phyloP scores from a whole-genome alignment of 2,797 vertebrate genomes.

The Gallinago stenura region DNA sequence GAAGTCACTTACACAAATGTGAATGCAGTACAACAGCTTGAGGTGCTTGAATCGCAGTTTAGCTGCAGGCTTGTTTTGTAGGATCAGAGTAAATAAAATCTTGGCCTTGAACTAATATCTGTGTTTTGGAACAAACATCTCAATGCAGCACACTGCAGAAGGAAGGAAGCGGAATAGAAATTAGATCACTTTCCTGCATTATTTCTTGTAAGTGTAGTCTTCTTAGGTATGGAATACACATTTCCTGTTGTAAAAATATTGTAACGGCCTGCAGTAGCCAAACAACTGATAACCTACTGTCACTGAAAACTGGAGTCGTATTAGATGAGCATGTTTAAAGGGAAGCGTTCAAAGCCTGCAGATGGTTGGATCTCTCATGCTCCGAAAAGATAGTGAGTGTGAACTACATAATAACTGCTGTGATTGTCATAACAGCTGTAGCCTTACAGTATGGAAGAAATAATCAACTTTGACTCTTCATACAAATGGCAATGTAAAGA shows the following conservation, averaged over 20 bases:
- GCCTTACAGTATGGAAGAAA: not conserved
- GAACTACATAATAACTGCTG: not conserved
- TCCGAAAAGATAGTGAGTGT: not conserved
- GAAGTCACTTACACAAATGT: not conserved
- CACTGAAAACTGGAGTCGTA: not conserved
- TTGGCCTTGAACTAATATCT: constrained; percentile 50
- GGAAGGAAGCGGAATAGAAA: constrained; percentile 64
- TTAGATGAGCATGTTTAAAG: not conserved
- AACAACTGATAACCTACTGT: constrained; percentile 5
- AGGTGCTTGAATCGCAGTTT: not conserved
- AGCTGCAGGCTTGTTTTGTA: constrained; percentile 31
- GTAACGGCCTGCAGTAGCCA: not conserved
- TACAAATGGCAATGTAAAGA: not conserved
- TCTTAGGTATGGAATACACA: constrained; percentile 45
- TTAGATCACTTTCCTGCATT: constrained; percentile 57
- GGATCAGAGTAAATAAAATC: constrained; percentile 11
- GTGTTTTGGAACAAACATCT: constrained; percentile 51
- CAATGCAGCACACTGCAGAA: constrained; percentile 25
- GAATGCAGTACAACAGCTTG: not conserved
- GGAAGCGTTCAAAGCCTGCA: not conserved
- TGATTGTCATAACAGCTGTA: not conserved
- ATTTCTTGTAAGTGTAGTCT: constrained; percentile 39
- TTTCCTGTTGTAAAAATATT: constrained; percentile 55
- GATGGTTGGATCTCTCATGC: not conserved
- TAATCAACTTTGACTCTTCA: not conserved